Evolutionary conservation across 1,140 invertebrate genomes (phyloP).

Genomic region (Saccostrea echinata): DNA sequence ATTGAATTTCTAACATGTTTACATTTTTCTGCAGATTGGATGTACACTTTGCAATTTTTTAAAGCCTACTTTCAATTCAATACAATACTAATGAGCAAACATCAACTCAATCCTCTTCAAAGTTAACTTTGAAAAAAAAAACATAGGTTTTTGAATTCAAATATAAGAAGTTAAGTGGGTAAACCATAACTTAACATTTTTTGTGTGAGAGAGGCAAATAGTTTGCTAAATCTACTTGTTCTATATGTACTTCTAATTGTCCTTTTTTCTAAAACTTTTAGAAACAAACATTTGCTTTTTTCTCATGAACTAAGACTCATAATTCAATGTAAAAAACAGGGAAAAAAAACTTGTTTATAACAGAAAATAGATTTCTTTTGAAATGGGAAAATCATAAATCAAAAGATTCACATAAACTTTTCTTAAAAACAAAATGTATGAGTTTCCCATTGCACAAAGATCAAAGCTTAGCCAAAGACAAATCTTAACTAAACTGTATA

Average conservation of each 20-base stretch:
- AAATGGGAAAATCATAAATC: background rate
- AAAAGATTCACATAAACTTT: no score
- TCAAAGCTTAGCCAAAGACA: no score
- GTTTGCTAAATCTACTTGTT: background rate
- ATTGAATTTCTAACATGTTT: background rate
- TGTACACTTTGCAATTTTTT: background rate
- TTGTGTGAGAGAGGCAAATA: slow-evolving; percentile 21
- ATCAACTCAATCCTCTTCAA: background rate
- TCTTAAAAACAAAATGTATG: no score
- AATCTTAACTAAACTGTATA: no score
- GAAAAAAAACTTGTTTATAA: background rate
- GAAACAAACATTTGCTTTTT: background rate
- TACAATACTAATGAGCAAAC: background rate
- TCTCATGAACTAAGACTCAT: background rate
- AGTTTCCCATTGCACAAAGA: no score
- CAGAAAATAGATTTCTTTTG: background rate
- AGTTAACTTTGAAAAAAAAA: background rate
- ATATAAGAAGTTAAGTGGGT: slow-evolving; percentile 10
- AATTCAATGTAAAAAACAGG: background rate
- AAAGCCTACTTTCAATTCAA: background rate
- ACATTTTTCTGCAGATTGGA: background rate
- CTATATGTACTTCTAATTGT: background rate
- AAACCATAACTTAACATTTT: background rate
- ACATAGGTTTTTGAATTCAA: background rate
- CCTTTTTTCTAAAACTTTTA: background rate